phyloP scores from a whole-genome alignment of 1,140 invertebrate genomes.

The Drosophila mayri region DNA sequence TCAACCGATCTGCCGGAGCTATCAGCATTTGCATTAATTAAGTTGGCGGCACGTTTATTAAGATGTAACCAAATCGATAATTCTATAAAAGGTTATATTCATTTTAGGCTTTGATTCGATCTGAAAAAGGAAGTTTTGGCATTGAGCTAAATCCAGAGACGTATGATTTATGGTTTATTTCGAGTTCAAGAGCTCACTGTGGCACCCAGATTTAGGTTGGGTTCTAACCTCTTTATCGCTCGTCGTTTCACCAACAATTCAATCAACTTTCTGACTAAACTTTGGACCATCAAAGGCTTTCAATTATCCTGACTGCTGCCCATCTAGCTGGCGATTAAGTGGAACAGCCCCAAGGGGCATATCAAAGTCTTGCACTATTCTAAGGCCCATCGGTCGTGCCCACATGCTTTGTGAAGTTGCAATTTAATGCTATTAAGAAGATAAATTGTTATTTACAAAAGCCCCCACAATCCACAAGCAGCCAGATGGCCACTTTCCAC shows the following conservation, averaged over 20 bases:
- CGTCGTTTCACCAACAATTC: conserved; percentile 24
- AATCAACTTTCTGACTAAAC: conserved; percentile 43
- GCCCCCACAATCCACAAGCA: conserved; percentile 18
- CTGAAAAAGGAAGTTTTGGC: not conserved
- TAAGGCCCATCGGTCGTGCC: conserved; percentile 39
- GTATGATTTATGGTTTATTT: not conserved
- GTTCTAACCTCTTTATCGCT: not conserved
- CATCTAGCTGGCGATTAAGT: conserved; percentile 40
- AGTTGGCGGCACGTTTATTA: conserved; percentile 30
- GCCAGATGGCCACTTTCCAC: conserved; percentile 38
- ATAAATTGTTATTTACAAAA: conserved; percentile 66
- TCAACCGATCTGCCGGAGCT: conserved; percentile 9
- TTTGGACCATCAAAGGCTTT: conserved; percentile 35
- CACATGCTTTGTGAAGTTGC: conserved; percentile 52
- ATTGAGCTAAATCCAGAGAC: not conserved
- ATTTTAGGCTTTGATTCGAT: conserved; percentile 2
- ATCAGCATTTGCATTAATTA: conserved; percentile 62
- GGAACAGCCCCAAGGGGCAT: conserved; percentile 49
- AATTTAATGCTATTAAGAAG: conserved; percentile 50
- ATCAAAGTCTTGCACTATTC: conserved; percentile 38
- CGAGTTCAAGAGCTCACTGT: not conserved
- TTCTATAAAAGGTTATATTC: conserved; percentile 16
- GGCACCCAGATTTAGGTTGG: not conserved
- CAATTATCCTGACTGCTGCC: conserved; percentile 39
- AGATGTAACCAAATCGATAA: conserved; percentile 31